Evolutionary conservation across 1,140 invertebrate species (phyloP).

Genomic region (Asobara japonica): DNA sequence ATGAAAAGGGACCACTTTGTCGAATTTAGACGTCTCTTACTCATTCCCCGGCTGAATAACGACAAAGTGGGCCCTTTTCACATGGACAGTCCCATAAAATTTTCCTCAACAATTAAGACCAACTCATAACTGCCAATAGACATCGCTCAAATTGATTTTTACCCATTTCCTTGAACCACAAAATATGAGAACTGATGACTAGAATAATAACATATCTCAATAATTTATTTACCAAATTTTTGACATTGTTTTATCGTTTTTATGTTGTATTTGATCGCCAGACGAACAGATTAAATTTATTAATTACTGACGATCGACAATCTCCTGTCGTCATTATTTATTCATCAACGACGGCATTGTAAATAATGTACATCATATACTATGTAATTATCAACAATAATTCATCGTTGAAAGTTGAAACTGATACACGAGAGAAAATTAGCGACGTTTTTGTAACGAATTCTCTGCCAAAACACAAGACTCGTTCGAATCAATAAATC

Average conservation of each 20-base stretch:
- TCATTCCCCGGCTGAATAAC: too few relatives aligned
- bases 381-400: not conserved
- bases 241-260: conserved; percentile 8
- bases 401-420: not conserved
- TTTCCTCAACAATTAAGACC: not conserved
- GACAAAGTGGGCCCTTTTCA: too few relatives aligned
- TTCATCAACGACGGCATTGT: not conserved
- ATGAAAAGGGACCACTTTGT: too few relatives aligned
- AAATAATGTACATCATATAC: not conserved
- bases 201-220: conserved; percentile 19
- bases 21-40: too few relatives aligned
- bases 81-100: too few relatives aligned
- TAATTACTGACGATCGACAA: conserved; percentile 47
- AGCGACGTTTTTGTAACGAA: conserved; percentile 45
- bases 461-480: conserved; percentile 54
- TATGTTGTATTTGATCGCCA: conserved; percentile 32
- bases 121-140: conserved; percentile 26
- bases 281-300: not conserved
- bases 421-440: not conserved
- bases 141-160: conserved; percentile 20
- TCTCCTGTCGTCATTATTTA: conserved; percentile 42
- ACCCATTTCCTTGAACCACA: conserved; percentile 1
- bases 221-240: conserved; percentile 15
- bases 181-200: conserved; percentile 26
- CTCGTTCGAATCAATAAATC: conserved; percentile 34